Evolutionary conservation across 2,888 invertebrate genomes (phyloP).

Genomic region (Blastobasis adustella): DNA sequence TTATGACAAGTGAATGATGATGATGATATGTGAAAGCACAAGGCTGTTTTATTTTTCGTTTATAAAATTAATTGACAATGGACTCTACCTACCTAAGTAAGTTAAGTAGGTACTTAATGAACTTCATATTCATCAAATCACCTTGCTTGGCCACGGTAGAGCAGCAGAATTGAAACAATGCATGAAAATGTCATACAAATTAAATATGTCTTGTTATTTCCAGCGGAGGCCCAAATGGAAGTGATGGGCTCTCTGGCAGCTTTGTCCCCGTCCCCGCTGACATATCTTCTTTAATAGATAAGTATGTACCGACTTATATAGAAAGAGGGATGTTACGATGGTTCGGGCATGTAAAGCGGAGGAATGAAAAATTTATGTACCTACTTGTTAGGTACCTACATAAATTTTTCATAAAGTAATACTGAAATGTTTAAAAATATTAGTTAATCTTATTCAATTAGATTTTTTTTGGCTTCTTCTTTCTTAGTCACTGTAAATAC

Average conservation of each 20-base stretch:
- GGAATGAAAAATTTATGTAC: background rate
- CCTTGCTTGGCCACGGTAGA: constrained; percentile 2
- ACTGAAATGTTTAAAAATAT: background rate
- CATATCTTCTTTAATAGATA: constrained; percentile 69
- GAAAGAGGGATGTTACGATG: background rate
- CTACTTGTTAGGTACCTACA: no score
- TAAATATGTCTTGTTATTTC: constrained; percentile 14
- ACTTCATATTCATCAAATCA: background rate
- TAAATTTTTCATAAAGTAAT: no score
- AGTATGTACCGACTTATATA: constrained; percentile 27
- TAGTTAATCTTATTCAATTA: no score
- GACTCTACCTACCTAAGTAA: no score
- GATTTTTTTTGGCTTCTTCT: no score
- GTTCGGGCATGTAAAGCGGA: no score
- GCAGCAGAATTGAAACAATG: background rate
- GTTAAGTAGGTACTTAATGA: no score
- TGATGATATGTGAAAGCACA: no score
- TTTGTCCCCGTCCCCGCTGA: constrained; percentile 63
- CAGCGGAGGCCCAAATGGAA: constrained; percentile 61
- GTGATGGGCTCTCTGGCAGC: constrained; percentile 54
- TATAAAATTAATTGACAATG: no score
- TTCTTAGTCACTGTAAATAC: no score
- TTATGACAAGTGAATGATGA: no score
- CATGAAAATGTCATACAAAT: background rate
- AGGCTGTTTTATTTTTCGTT: no score